Conservation (phyloP, 2,113 vertebrate genomes). For the Hymenochirus boettgeri region DNA sequence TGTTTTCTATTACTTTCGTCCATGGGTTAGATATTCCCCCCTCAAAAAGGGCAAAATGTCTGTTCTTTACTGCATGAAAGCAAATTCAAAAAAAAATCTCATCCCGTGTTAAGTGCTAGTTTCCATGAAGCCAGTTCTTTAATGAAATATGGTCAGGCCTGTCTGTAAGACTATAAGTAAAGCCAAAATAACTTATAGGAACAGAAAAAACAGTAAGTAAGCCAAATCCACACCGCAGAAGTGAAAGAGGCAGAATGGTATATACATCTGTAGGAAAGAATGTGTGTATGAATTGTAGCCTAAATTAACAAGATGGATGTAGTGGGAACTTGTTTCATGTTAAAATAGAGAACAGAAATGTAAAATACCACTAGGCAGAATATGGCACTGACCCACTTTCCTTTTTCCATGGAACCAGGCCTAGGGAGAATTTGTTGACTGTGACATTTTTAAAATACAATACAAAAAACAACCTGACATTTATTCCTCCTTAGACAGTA, state of each 20-base stretch:
- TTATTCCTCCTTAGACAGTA: too few species aligned
- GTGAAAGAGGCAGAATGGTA: constrained; percentile 1
- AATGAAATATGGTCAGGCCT: constrained; percentile 5
- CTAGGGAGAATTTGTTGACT: constrained; percentile 24
- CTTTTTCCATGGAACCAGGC: constrained; percentile 1
- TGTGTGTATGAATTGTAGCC: neutral
- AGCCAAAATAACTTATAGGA: constrained; percentile 15
- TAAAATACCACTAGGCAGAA: constrained; percentile 11
- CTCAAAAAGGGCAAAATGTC: too few species aligned
- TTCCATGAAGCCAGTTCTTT: neutral
- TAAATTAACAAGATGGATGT: constrained; percentile 7
- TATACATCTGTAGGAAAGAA: constrained; percentile 15
- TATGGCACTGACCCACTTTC: neutral
- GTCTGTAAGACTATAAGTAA: neutral
- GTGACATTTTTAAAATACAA: neutral
- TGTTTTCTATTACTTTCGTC: too few species aligned
- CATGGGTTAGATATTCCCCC: too few species aligned
- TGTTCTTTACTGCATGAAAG: too few species aligned
- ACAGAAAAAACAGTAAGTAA: constrained; percentile 10
- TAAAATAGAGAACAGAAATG: constrained; percentile 10
- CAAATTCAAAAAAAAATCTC: too few species aligned
- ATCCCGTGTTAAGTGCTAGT: neutral
- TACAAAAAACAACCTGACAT: too few species aligned
- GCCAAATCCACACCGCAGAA: constrained; percentile 14
- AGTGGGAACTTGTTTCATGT: constrained; percentile 25